Conservation (phyloP, 1,140 invertebrate genomes). For the Pararge aegeria region DNA sequence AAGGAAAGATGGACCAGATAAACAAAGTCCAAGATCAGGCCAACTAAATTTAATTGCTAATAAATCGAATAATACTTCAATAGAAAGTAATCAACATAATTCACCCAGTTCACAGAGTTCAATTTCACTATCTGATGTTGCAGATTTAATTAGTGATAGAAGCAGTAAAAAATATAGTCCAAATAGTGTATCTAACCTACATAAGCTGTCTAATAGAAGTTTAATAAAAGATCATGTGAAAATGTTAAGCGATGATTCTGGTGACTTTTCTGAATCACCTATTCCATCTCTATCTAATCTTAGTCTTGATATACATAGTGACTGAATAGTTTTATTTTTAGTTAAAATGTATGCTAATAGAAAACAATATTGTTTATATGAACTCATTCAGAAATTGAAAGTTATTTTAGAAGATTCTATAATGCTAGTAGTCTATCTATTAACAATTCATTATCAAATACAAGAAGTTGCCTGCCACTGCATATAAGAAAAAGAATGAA, state of each 20-base stretch:
- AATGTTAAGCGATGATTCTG: conserved; percentile 54
- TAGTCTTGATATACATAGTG: conserved; percentile 70
- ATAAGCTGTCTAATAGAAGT: conserved; percentile 31
- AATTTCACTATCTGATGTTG: conserved; percentile 66
- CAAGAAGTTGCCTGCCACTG: too few relatives aligned
- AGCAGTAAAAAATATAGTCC: conserved; percentile 35
- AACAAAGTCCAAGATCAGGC: conserved; percentile 27
- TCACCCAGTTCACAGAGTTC: conserved; percentile 60
- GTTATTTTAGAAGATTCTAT: too few relatives aligned
- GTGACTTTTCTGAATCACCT: conserved; percentile 65
- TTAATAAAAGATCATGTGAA: conserved; percentile 20
- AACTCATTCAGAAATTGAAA: not conserved
- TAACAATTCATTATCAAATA: too few relatives aligned
- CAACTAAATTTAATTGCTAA: conserved; percentile 30
- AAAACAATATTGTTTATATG: not conserved
- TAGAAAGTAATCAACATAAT: conserved; percentile 45
- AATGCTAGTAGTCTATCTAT: too few relatives aligned
- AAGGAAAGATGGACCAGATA: conserved; percentile 35
- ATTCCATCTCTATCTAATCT: conserved; percentile 70
- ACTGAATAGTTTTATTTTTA: conserved; percentile 30
- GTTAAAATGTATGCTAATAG: not conserved
- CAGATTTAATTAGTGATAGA: conserved; percentile 68
- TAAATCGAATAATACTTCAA: conserved; percentile 31
- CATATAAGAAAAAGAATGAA: too few relatives aligned
- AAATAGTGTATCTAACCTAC: conserved; percentile 16